phyloP scores from a whole-genome alignment of 2,888 invertebrate species.

The Trypoxylon attenuatum region DNA sequence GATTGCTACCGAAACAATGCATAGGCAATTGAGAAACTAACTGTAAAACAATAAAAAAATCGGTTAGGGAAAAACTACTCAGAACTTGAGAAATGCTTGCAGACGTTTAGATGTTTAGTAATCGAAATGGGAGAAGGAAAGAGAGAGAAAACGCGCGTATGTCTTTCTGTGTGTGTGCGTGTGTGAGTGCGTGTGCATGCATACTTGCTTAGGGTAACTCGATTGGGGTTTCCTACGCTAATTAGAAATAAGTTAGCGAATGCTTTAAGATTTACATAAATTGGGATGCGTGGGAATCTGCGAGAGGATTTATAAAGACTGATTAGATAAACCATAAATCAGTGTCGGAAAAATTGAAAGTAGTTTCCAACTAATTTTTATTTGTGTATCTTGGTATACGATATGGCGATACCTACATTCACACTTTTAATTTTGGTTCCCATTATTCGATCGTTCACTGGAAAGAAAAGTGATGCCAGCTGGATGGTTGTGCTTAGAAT shows the following conservation, averaged over 20 bases:
- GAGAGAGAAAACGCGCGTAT: too few relatives aligned
- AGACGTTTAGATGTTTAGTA: too few relatives aligned
- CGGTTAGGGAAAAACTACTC: conserved; percentile 16
- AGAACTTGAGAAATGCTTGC: too few relatives aligned
- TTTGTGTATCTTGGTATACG: too few relatives aligned
- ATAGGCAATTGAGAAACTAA: too few relatives aligned
- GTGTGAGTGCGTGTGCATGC: too few relatives aligned
- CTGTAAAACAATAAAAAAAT: conserved; percentile 16
- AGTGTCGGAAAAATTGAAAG: conserved; percentile 37
- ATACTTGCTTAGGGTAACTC: too few relatives aligned
- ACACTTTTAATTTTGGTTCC: background rate
- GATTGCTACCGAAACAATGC: too few relatives aligned
- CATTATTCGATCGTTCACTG: conserved; percentile 11
- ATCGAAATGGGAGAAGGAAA: too few relatives aligned
- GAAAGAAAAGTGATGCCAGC: conserved; percentile 22
- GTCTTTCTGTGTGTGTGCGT: too few relatives aligned
- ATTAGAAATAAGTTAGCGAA: conserved; percentile 43
- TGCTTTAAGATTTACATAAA: conserved; percentile 38
- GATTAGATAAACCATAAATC: conserved; percentile 58
- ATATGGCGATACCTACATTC: conserved; percentile 15
- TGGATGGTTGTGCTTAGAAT: conserved; percentile 24
- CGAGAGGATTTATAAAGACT: conserved; percentile 61
- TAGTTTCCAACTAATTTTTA: too few relatives aligned
- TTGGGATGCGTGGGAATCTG: conserved; percentile 34
- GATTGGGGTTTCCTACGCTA: conserved; percentile 40